These are phyloP conservation scores for Orycteropus afer DNA, from an alignment of 2,113 vertebrate species.

Conservation along the genomic window DNA sequence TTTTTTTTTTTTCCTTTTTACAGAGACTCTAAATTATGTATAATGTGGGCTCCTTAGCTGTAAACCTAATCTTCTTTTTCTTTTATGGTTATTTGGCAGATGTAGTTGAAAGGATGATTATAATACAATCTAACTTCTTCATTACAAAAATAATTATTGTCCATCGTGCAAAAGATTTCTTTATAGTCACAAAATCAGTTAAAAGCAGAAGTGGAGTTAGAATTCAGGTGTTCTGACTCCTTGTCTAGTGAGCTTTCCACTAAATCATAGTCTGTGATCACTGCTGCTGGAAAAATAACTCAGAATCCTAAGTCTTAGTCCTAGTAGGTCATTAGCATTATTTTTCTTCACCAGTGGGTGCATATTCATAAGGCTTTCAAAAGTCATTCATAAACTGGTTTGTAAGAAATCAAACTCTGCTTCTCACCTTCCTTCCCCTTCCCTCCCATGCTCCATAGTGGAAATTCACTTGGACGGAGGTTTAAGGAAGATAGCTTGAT, in stretches of 20 bases:
- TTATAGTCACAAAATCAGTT: background rate
- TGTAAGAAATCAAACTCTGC: background rate
- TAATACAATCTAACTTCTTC: background rate
- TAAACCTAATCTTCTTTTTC: background rate
- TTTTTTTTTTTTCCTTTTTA: background rate
- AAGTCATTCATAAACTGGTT: background rate
- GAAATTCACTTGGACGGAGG: background rate
- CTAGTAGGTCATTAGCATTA: background rate
- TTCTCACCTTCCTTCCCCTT: background rate
- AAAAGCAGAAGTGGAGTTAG: background rate
- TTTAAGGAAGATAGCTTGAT: constrained; percentile 56
- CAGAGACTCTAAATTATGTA: background rate
- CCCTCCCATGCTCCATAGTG: background rate
- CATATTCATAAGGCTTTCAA: constrained; percentile 13
- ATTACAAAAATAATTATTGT: constrained; percentile 27
- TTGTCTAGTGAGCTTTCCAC: background rate
- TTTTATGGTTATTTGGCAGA: background rate
- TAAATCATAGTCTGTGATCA: background rate
- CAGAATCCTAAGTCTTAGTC: background rate
- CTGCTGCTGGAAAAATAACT: background rate
- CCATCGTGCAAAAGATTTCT: background rate
- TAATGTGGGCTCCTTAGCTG: background rate
- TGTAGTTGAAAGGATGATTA: background rate
- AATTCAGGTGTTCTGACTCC: background rate
- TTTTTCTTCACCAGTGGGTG: background rate